These are phyloP conservation scores for Drosophila rellima DNA, from an alignment of 2,888 invertebrate genomes.

Conservation along the genomic window DNA sequence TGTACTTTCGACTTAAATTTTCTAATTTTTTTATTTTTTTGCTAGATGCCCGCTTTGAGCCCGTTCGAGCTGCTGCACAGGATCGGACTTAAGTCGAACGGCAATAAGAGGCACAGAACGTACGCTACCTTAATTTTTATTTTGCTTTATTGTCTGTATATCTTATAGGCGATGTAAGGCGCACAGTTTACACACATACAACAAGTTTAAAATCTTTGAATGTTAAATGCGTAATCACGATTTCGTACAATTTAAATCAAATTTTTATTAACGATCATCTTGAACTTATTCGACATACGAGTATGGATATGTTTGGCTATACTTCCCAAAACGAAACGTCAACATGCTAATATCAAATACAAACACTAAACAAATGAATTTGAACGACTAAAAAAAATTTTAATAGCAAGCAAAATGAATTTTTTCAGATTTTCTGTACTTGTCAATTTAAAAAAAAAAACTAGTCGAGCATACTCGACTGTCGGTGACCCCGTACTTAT, in stretches of 20 bases:
- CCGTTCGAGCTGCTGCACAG: constrained; percentile 8
- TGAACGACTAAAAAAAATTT: constrained; percentile 15
- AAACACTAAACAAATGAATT: constrained; percentile 53
- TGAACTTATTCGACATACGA: constrained; percentile 30
- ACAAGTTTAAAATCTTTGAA: constrained; percentile 62
- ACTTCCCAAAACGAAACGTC: constrained; percentile 38
- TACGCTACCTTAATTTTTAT: constrained; percentile 29
- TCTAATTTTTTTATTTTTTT: too few species aligned
- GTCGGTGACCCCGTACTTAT: too few species aligned
- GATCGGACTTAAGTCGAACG: background rate
- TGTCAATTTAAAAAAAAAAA: background rate
- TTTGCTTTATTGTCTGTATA: constrained; percentile 18
- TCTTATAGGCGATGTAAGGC: constrained; percentile 15
- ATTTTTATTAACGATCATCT: constrained; percentile 61
- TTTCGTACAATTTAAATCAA: constrained; percentile 62
- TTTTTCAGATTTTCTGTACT: constrained; percentile 23
- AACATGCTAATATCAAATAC: constrained; percentile 59
- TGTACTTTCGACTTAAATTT: background rate
- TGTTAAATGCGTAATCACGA: constrained; percentile 73
- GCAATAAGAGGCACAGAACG: background rate
- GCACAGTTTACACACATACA: background rate
- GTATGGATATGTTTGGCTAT: constrained; percentile 3
- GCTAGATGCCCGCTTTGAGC: background rate
- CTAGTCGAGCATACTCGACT: too few species aligned
- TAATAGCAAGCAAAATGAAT: constrained; percentile 25